Conservation (phyloP, 2,113 vertebrate genomes). For the Phalacrocorax brasilianus region DNA sequence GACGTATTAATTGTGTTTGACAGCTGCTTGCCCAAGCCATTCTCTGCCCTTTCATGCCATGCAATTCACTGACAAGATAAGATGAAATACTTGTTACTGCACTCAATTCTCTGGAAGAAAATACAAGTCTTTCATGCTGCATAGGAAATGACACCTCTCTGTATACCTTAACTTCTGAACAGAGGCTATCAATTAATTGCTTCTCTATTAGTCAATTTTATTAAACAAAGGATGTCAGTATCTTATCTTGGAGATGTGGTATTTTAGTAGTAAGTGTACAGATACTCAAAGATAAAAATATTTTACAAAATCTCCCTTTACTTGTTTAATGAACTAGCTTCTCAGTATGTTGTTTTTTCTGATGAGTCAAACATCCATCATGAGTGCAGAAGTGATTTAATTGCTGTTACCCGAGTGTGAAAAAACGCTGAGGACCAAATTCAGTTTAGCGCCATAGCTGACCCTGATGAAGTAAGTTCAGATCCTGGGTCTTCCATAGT, state of each 20-base stretch:
- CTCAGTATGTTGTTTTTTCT: no score
- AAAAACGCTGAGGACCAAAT: neutral
- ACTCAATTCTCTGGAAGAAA: neutral
- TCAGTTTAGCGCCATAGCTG: neutral
- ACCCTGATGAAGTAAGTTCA: neutral
- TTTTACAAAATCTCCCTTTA: neutral
- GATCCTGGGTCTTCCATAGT: neutral
- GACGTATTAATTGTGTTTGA: neutral
- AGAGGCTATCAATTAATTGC: neutral
- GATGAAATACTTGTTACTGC: neutral
- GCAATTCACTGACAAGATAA: neutral
- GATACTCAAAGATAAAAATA: neutral
- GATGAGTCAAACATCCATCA: neutral
- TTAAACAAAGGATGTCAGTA: neutral
- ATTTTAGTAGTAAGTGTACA: neutral
- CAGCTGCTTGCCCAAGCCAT: neutral
- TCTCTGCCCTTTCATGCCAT: neutral
- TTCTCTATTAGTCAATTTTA: neutral
- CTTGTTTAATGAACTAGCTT: neutral
- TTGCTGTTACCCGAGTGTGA: neutral
- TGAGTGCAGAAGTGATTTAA: neutral
- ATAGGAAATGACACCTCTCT: neutral
- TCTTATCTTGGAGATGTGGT: neutral
- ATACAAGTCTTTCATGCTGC: neutral
- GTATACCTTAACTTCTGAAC: neutral